Conservation (phyloP, 2,797 vertebrate genomes). For the Sarcophilus harrisii region DNA sequence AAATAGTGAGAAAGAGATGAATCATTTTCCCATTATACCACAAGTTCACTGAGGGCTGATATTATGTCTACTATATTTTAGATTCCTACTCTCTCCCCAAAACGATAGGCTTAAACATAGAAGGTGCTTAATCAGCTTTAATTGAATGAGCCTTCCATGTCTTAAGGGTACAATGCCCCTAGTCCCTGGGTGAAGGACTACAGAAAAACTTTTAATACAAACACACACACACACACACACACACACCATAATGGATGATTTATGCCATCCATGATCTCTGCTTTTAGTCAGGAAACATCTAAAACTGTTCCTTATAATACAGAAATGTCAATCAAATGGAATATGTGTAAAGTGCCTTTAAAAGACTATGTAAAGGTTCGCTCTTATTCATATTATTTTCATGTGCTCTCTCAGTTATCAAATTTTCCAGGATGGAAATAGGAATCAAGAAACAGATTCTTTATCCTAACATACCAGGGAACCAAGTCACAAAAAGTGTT, state of each 20-base stretch:
- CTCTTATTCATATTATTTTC: neutral
- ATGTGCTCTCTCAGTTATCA: neutral
- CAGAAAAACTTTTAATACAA: neutral
- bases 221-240: neutral
- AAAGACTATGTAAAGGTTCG: neutral
- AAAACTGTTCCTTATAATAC: neutral
- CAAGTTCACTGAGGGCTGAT: neutral
- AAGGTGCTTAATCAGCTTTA: neutral
- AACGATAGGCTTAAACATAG: neutral
- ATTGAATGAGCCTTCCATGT: neutral
- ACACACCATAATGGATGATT: neutral
- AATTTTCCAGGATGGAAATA: conserved; percentile 33
- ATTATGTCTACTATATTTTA: neutral
- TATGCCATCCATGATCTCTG: neutral
- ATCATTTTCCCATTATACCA: neutral
- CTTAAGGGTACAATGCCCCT: neutral
- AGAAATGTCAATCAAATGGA: neutral
- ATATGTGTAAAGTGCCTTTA: neutral
- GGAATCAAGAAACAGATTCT: conserved; percentile 1
- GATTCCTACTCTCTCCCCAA: neutral
- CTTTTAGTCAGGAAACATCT: neutral
- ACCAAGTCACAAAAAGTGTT: neutral
- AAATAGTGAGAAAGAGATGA: neutral
- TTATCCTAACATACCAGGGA: neutral
- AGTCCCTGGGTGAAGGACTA: neutral